phyloP scores from a whole-genome alignment of 2,797 vertebrate genomes.

The Gallinago solitaria region DNA sequence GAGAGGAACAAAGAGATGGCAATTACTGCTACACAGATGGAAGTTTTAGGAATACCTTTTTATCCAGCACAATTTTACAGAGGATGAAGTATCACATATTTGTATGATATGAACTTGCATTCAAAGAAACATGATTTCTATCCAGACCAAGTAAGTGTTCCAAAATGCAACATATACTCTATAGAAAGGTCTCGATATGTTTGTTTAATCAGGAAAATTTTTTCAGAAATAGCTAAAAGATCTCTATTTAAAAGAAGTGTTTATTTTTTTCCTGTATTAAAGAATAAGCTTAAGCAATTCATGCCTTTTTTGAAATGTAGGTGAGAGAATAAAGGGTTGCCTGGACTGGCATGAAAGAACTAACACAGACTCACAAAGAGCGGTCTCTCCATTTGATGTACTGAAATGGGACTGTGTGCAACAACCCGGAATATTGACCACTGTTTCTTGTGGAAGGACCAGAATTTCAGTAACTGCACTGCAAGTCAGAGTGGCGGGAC shows the following conservation, averaged over 20 bases:
- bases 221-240: neutral
- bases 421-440: neutral
- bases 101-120: neutral
- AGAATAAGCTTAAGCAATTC: neutral
- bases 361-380: neutral
- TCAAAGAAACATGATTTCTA: neutral
- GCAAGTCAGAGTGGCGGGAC: neutral
- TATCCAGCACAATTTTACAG: neutral
- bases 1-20: neutral
- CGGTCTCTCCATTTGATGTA: neutral
- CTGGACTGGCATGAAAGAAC: neutral
- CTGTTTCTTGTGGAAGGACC: neutral
- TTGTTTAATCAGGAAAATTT: neutral
- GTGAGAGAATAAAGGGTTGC: neutral
- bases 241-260: neutral
- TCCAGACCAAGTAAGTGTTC: neutral
- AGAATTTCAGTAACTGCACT: neutral
- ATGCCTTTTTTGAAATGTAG: neutral
- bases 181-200: neutral
- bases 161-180: neutral
- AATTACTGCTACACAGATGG: neutral
- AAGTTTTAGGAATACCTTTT: neutral
- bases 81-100: neutral
- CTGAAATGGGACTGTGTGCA: neutral
- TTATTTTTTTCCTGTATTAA: neutral